These are phyloP conservation scores for Darevskia nairensis DNA, from an alignment of 2,797 vertebrate genomes.

Conservation along the genomic window DNA sequence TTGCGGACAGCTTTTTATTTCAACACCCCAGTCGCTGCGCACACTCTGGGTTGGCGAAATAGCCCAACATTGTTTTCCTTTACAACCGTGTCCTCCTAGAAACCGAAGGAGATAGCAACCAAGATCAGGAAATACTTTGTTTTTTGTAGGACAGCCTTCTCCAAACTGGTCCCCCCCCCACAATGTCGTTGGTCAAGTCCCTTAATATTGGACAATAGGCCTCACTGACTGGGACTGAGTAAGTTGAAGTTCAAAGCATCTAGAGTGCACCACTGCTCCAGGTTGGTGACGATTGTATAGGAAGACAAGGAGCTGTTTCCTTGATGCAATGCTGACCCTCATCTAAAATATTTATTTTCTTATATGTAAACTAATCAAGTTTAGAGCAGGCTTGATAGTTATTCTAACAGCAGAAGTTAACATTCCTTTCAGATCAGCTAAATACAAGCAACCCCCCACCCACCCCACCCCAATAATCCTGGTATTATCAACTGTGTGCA, in stretches of 20 bases:
- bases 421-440: conserved; percentile 19
- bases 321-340: not conserved
- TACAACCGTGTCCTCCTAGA: too few relatives aligned
- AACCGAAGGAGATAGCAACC: not conserved
- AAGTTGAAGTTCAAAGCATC: not conserved
- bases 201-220: not conserved
- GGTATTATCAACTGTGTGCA: not conserved
- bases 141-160: too few relatives aligned
- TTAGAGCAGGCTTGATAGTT: not conserved
- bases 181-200: not conserved
- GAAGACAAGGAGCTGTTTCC: not conserved
- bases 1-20: too few relatives aligned
- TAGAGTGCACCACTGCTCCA: too few relatives aligned
- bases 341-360: not conserved
- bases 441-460: not conserved
- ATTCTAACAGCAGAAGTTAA: not conserved
- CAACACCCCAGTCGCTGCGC: too few relatives aligned
- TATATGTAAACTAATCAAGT: not conserved
- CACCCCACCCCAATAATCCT: not conserved
- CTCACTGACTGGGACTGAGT: not conserved
- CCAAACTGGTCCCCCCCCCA: too few relatives aligned
- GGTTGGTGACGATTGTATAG: too few relatives aligned
- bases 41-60: too few relatives aligned
- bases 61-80: too few relatives aligned
- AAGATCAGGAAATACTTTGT: not conserved